Percentiles rank a stretch among this genome's conserved stretches.
phyloP scores from a whole-genome alignment of 2,797 vertebrate genomes.

The Prunella strophiata region DNA sequence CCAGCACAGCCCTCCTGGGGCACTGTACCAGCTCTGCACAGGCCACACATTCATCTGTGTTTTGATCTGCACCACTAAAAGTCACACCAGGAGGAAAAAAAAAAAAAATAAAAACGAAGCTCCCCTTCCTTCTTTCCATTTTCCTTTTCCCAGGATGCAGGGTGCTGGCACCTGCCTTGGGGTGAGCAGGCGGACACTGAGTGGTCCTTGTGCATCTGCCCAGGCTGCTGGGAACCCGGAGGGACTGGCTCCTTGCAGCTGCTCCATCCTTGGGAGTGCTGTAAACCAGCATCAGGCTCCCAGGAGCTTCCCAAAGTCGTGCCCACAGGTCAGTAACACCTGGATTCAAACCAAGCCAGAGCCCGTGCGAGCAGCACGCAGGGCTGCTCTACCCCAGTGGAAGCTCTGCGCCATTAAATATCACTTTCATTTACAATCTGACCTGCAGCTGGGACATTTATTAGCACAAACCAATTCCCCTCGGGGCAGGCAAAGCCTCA shows the following conservation, averaged over 20 bases:
- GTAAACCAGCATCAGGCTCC: not conserved
- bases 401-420: constrained; percentile 18
- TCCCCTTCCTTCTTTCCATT: not conserved
- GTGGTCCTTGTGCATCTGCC: not conserved
- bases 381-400: not conserved
- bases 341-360: not conserved
- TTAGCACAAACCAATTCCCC: not conserved
- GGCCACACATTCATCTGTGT: not conserved
- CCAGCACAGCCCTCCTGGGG: not conserved
- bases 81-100: not conserved
- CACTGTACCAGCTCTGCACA: not conserved
- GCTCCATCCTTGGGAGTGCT: not conserved
- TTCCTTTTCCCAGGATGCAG: not conserved
- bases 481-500: not conserved
- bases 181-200: rapidly evolving
- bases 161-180: not conserved
- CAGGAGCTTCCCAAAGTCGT: not conserved
- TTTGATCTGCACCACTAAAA: not conserved
- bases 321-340: not conserved
- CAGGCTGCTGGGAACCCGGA: not conserved
- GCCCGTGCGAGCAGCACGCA: rapidly evolving
- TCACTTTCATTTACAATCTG: constrained; percentile 42
- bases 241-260: not conserved
- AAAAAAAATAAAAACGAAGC: rapidly evolving
- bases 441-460: constrained; percentile 17